Percentiles rank a stretch among this genome's conserved stretches.
Conservation (phyloP, 1,140 invertebrate species). For the Whitmania pigra region DNA sequence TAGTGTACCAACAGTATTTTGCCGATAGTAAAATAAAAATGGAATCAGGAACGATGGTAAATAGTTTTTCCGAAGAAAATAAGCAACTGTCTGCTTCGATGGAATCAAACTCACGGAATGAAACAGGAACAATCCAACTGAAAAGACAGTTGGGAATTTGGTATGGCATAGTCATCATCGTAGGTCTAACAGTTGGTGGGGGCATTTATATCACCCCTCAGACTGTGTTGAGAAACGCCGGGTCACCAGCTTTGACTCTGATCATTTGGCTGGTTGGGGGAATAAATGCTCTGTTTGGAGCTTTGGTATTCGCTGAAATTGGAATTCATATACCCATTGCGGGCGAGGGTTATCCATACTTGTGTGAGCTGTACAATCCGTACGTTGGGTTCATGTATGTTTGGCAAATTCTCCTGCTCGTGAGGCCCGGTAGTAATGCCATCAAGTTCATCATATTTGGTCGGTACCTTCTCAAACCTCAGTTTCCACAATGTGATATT, state of each 20-base stretch:
- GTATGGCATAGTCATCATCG: constrained; percentile 24
- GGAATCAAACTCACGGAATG: no score
- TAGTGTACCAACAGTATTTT: no score
- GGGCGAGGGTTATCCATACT: constrained; percentile 29
- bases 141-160: constrained; percentile 23
- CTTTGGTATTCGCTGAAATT: constrained; percentile 26
- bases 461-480: constrained; percentile 37
- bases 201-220: constrained; percentile 88
- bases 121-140: background rate
- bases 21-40: no score
- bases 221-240: constrained; percentile 61
- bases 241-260: constrained; percentile 63
- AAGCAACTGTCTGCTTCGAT: no score
- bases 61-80: no score
- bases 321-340: constrained; percentile 23
- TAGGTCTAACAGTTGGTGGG: constrained; percentile 42
- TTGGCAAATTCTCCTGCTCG: constrained; percentile 39
- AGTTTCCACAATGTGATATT: constrained; percentile 34
- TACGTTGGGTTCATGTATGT: constrained; percentile 25
- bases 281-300: constrained; percentile 54
- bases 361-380: constrained; percentile 15
- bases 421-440: constrained; percentile 57
- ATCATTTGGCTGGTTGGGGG: constrained; percentile 66
- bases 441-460: constrained; percentile 39
- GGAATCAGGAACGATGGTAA: no score